phyloP scores from a whole-genome alignment of 2,888 invertebrate species.

The Chrysotoxum bicinctum region DNA sequence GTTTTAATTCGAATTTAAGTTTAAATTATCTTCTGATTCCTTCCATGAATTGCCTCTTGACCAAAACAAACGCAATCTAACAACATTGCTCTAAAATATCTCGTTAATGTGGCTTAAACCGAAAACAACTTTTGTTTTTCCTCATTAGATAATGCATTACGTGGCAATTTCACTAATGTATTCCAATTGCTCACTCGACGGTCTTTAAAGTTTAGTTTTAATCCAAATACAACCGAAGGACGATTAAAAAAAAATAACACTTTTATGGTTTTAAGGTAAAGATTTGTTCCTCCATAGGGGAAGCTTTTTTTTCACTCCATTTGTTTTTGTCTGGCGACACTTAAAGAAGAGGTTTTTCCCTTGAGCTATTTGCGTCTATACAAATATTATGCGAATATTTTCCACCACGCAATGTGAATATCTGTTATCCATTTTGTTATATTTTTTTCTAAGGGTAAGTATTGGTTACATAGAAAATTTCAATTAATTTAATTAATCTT shows the following conservation, averaged over 20 bases:
- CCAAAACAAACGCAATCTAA: not conserved
- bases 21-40: too few relatives aligned
- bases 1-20: too few relatives aligned
- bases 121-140: not conserved
- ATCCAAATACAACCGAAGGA: constrained; percentile 17
- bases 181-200: constrained; percentile 44
- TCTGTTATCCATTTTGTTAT: not conserved
- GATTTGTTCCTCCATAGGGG: constrained; percentile 40
- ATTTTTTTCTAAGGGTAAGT: not conserved
- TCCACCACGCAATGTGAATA: constrained; percentile 43
- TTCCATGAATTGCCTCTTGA: too few relatives aligned
- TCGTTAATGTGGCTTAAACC: not conserved
- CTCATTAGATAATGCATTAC: not conserved
- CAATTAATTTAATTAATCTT: not conserved
- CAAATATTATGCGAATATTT: not conserved
- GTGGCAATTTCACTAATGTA: not conserved
- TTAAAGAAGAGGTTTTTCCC: constrained; percentile 22
- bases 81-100: not conserved
- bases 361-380: not conserved
- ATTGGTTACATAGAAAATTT: not conserved
- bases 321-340: constrained; percentile 13
- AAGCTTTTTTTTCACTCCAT: not conserved
- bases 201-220: constrained; percentile 14
- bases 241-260: constrained; percentile 61
- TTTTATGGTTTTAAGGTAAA: constrained; percentile 48